Evolutionary conservation across 2,888 invertebrate genomes (phyloP).

Genomic region (Hydroisotoma schaefferi): DNA sequence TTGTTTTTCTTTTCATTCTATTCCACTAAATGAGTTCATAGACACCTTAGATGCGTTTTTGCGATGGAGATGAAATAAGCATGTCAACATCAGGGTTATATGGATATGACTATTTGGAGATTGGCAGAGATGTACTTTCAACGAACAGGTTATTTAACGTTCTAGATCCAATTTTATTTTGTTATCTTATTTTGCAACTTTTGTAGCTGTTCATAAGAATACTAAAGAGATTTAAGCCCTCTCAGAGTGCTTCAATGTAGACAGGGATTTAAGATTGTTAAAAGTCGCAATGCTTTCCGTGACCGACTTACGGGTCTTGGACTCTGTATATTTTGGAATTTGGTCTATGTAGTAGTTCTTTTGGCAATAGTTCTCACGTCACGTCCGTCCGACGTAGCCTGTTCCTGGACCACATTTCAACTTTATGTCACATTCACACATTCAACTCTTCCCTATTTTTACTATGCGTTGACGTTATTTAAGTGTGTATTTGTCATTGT

Average conservation of each 20-base stretch:
- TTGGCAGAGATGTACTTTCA: too few species aligned
- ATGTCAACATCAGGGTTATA: too few species aligned
- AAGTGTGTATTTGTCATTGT: not conserved
- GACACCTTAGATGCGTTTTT: not conserved
- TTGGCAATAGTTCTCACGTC: too few species aligned
- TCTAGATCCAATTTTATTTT: too few species aligned
- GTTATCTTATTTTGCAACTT: too few species aligned
- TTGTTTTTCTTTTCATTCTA: constrained; percentile 47
- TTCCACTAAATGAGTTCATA: not conserved
- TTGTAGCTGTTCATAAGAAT: too few species aligned
- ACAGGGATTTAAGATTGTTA: not conserved
- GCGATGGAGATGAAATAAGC: too few species aligned
- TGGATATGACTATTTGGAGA: too few species aligned
- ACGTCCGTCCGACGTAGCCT: not conserved
- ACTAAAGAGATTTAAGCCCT: not conserved
- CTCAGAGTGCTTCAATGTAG: not conserved
- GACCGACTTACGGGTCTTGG: not conserved
- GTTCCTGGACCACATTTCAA: constrained; percentile 3
- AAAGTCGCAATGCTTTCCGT: not conserved
- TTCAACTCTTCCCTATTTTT: not conserved
- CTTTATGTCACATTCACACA: not conserved
- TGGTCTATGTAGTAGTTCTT: not conserved
- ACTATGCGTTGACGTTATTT: not conserved
- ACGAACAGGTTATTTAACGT: too few species aligned
- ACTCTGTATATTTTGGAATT: not conserved